Base-by-base conservation (phyloP, 23 tunicate genomes). In the Ascidia mentula region DNA sequence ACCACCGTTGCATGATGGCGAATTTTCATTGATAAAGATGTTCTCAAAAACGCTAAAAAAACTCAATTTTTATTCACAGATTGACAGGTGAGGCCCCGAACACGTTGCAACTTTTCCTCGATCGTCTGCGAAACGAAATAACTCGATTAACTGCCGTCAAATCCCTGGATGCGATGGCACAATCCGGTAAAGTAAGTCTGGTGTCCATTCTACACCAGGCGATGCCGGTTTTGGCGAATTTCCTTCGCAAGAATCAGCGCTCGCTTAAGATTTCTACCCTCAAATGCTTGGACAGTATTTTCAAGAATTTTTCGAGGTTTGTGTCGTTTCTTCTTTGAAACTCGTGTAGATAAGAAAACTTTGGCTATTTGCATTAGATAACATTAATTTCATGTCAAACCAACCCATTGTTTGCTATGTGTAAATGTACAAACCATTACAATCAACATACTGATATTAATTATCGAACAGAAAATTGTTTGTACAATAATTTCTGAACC, bases 211-310 rank as follows among this genome's bases (percentile, higher is more conserved):
- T 90, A 18, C 72, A 84, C 0, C 77, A 77, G 22, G 92, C 96
- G 42, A 87, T 91, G 89, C 91, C 90, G 9, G 95, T 88, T 33
- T 46, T 96, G 78, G 97, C 99, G 2, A 87, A 92, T 77, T 96
- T 96, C 75, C 82, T 96, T 32, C 87, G 99, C 33, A 91, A 91
- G 70, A 91, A 92, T 72, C 94, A 91, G 45, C 72, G 99, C 26
- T 84, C 92, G 0, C 80, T 96, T 15, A 85, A 96, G 36, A 96
- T 91, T 7, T 82, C 86, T 18, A 91, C 99, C 17, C 92, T 96
- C 18, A 69, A 84, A 34, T 91, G 96, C 45, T 74, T 96, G 85
- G 89, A 89, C 35, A 87, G 89, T 60, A 80, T 96, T 59, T 87
- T 96, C 79, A 74, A 61, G 37, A 96, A 96, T 39, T 92, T 71